Base-by-base conservation (phyloP, 2,797 vertebrate genomes). In the Thunnus albacares region DNA sequence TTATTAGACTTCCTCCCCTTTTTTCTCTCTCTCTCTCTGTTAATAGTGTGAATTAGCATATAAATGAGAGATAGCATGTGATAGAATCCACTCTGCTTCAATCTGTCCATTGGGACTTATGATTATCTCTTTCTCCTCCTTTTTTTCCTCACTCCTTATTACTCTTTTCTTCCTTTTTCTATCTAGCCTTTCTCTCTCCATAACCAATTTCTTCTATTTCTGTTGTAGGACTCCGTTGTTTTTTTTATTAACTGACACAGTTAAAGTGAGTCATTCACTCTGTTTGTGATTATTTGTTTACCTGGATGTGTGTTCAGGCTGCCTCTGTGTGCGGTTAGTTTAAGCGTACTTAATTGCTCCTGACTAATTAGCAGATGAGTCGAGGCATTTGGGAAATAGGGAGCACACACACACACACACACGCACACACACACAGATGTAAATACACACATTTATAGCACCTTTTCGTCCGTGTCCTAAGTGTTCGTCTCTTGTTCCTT, bases 1-100 rank as follows among this genome's bases (percentile, higher is more conserved):
- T 89, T 87, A 88, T 89, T 88, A 72, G 85, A 62, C 72, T 51
- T 60, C 55, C 65, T 58, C 59, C n/a, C 38, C 67, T 26, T 53
- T 55, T 55, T 56, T 62, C 47, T 73, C 59, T 65, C 65, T 77
- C 69, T 81, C 79, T 70, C 79, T 56, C 74, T 78, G 84, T 87
- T 94, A 92, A 94, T 92, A 86, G 88, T 93, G 95, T 94, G 95
- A 96, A 97, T 97, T 97, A 97, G 95, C 96, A 97, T 97, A 96
- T 97, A 97, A 97, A 97, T 97, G 96, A 97, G 96, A 95, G 93
- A 81, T 91, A 82, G 94, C 94, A 94, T 95, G 95, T 95, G 95
- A 96, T 95, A 94, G 95, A 96, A 95, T 92, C 91, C 91, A 71
- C 86, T 91, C 90, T 75, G 86, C 90, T 84, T 87, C 89, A 87